Evolutionary conservation across 2,888 invertebrate genomes (phyloP).

Genomic region (Conistra vaccinii): DNA sequence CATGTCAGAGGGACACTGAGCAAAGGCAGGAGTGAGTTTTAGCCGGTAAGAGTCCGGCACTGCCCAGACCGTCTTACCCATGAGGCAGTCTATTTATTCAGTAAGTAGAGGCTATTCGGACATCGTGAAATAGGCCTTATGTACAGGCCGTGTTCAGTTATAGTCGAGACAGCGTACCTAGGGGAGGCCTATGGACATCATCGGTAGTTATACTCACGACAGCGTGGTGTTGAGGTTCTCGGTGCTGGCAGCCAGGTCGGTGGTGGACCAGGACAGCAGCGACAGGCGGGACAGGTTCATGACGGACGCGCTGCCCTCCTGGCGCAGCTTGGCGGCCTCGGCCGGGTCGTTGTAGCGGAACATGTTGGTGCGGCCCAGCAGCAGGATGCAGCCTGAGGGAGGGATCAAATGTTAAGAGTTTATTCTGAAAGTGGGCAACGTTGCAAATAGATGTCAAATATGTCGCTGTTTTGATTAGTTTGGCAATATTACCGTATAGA

Average conservation of each 20-base stretch:
- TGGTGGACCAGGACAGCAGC: conserved; percentile 95
- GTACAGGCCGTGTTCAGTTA: background rate
- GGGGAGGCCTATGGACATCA: background rate
- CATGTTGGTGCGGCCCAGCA: conserved; percentile 95
- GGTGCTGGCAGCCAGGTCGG: conserved; percentile 94
- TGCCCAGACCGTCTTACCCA: too few species aligned
- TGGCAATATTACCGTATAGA: too few species aligned
- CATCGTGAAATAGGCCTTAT: too few species aligned
- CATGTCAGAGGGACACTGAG: too few species aligned
- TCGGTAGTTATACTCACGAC: conserved; percentile 76
- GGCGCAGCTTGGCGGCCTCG: conserved; percentile 95
- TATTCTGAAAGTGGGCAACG: too few species aligned
- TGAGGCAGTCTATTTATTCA: too few species aligned
- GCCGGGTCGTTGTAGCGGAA: conserved; percentile 97
- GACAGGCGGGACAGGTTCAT: conserved; percentile 95
- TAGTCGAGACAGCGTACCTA: background rate
- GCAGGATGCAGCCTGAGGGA: conserved; percentile 92
- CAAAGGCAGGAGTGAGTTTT: too few species aligned
- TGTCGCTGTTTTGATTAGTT: too few species aligned
- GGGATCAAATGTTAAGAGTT: too few species aligned
- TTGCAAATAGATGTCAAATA: too few species aligned
- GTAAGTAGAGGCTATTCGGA: too few species aligned
- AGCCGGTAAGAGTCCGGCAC: too few species aligned
- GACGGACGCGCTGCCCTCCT: conserved; percentile 93
- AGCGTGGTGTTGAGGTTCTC: conserved; percentile 91